Base-by-base conservation (phyloP, 2,888 invertebrate genomes). In the Reticulitermes lucifugus region DNA sequence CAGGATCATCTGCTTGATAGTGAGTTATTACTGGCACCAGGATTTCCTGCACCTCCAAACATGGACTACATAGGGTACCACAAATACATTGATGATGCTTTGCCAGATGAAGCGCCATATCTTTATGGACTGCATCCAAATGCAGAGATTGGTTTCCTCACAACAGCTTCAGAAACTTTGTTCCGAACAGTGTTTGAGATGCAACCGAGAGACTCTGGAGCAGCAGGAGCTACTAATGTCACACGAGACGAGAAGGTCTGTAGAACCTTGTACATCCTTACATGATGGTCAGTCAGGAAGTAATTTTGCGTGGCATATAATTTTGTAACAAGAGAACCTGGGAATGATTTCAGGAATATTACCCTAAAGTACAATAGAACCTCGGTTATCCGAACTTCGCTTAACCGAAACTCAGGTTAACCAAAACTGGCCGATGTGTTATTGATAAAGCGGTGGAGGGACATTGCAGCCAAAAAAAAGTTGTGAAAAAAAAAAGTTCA, bases 91-190 rank as follows among this genome's bases (percentile, higher is more conserved):
- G 98, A 98, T 89, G 96, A 97, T 87, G 93, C 93, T 88, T 91
- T 98, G 46, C 98, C 98, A 0, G 92, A 95, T 0, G 98, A 98
- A 91, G 96, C 97, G 83, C 98, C 98, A 0, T 94, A 96, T 88
- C 92, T 98, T 25, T 98, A 98, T 89, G 98, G 98, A 0, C 92
- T 98, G 35, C 98, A 98, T 91, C 96, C 98, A 0, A 98, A 98
- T 90, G 98, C 98, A 0, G 98, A 98, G 92, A 98, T 98, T 86
- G 98, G 98, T 79, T 98, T 98, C 89, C 91, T 98, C 83, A 98
- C 98, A 0, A 95, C 95, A 0, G 96, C 95, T 0, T 96, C 98
- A 0, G 97, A 98, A 88, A 94, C 94, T 87, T 91, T 98, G 80
- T 98, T 98, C 91, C 94, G 93, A 90, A 95, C 95, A 0, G 94